Conservation (phyloP, 2,797 vertebrate genomes). For the Micromesistius poutassou region DNA sequence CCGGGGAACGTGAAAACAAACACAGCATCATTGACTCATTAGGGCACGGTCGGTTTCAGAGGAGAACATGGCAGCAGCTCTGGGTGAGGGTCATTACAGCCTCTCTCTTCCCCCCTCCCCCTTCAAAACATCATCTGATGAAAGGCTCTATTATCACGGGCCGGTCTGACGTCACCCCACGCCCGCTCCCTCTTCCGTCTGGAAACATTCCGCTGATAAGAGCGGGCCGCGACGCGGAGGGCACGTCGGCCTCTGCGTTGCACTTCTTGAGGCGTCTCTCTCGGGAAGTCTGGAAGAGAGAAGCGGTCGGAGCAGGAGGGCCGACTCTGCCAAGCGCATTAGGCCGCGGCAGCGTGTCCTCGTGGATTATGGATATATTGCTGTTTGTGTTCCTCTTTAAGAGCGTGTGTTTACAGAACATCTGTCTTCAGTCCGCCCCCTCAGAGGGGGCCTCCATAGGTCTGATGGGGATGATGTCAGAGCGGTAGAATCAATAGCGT, state of each 20-base stretch:
- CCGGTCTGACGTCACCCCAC: slow-evolving; percentile 28
- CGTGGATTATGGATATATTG: neutral
- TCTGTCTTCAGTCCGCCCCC: neutral
- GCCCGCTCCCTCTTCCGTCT: slow-evolving; percentile 9
- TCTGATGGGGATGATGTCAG: neutral
- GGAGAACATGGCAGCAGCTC: slow-evolving; percentile 22
- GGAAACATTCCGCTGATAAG: slow-evolving; percentile 47
- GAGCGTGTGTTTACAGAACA: neutral
- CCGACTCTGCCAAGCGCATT: neutral
- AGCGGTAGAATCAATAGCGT: neutral
- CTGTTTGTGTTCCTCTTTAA: neutral
- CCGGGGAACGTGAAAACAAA: slow-evolving; percentile 29
- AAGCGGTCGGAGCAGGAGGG: neutral
- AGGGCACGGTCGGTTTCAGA: slow-evolving; percentile 21
- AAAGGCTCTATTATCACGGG: slow-evolving; percentile 43
- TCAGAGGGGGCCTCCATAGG: neutral
- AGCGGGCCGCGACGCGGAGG: neutral
- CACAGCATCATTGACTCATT: slow-evolving; percentile 31
- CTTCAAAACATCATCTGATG: slow-evolving; percentile 30
- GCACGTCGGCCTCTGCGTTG: too few species aligned
- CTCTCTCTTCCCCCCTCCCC: neutral
- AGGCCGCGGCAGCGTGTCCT: neutral
- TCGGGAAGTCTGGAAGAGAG: neutral
- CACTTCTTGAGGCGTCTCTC: neutral
- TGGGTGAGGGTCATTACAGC: slow-evolving; percentile 9